A percentile compares a stretch with the other conserved stretches of the same genome.
Conservation (phyloP, 2,888 invertebrate species). For the Glomeris marginata region DNA sequence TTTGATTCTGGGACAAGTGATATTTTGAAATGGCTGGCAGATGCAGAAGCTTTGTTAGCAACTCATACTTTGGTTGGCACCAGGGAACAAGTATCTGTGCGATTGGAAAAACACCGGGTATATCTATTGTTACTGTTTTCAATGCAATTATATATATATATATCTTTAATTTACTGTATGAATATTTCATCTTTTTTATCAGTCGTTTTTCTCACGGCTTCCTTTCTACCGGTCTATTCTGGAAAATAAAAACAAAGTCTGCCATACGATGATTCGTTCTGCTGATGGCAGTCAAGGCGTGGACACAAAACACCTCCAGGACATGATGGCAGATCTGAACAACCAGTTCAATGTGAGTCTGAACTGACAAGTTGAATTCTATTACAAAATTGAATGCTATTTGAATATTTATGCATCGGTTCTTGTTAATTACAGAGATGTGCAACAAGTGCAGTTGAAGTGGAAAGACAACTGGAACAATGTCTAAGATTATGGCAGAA, state of each 20-base stretch:
- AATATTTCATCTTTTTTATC: constrained; percentile 17
- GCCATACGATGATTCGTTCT: constrained; percentile 66
- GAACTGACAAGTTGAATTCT: no score
- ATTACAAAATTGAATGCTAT: no score
- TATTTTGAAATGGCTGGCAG: constrained; percentile 70
- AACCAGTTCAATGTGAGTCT: constrained; percentile 59
- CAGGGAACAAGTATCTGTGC: constrained; percentile 55
- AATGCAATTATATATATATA: not conserved
- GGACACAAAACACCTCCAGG: constrained; percentile 47
- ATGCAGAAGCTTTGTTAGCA: constrained; percentile 57
- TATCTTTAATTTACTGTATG: not conserved
- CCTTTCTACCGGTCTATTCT: constrained; percentile 86
- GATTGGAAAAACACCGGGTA: constrained; percentile 62
- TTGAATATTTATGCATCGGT: not conserved
- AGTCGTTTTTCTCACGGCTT: constrained; percentile 66
- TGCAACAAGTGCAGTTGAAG: constrained; percentile 49
- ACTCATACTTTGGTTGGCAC: constrained; percentile 44
- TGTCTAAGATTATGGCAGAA: constrained; percentile 69
- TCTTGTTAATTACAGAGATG: constrained; percentile 38
- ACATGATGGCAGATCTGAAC: constrained; percentile 51
- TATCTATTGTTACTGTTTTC: not conserved
- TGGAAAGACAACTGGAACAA: constrained; percentile 49
- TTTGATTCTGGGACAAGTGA: constrained; percentile 74
- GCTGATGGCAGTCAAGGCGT: constrained; percentile 58
- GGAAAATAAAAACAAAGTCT: constrained; percentile 86